Percentiles rank a stretch among this genome's conserved stretches.
These are phyloP conservation scores for Brachyopa scutellaris DNA, from an alignment of 2,888 invertebrate species.

Conservation along the genomic window DNA sequence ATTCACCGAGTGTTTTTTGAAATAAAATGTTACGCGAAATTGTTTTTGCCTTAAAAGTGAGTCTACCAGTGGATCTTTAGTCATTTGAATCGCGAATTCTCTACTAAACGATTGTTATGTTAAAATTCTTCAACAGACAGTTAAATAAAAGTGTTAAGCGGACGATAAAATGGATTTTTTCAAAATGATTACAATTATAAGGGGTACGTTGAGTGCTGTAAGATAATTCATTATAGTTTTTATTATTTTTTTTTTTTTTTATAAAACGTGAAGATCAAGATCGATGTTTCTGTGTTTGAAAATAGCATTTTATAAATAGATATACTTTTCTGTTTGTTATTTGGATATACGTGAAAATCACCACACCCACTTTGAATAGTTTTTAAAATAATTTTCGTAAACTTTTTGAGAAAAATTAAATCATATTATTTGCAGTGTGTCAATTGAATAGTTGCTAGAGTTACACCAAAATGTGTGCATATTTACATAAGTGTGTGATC, in stretches of 20 bases:
- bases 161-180: slow-evolving; percentile 46
- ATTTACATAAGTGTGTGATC: no score
- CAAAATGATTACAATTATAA: slow-evolving; percentile 44
- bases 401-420: no score
- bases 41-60: slow-evolving; percentile 58
- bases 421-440: no score
- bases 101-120: slow-evolving; percentile 58
- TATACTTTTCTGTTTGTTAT: background rate
- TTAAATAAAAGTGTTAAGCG: slow-evolving; percentile 14
- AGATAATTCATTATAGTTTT: no score
- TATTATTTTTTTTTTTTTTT: no score
- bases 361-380: no score
- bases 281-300: background rate
- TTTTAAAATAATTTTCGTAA: no score
- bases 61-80: slow-evolving; percentile 39
- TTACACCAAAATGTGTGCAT: no score
- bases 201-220: slow-evolving; percentile 37
- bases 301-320: slow-evolving; percentile 5
- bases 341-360: background rate
- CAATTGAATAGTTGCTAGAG: no score
- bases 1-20: slow-evolving; percentile 21
- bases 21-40: slow-evolving; percentile 14
- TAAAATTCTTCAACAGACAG: slow-evolving; percentile 22
- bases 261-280: slow-evolving; percentile 18
- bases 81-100: slow-evolving; percentile 46